Percentiles rank a stretch among this genome's conserved stretches.
Evolutionary conservation across 2,113 vertebrate species (phyloP).

Genomic region (Mormoops blainvillei): DNA sequence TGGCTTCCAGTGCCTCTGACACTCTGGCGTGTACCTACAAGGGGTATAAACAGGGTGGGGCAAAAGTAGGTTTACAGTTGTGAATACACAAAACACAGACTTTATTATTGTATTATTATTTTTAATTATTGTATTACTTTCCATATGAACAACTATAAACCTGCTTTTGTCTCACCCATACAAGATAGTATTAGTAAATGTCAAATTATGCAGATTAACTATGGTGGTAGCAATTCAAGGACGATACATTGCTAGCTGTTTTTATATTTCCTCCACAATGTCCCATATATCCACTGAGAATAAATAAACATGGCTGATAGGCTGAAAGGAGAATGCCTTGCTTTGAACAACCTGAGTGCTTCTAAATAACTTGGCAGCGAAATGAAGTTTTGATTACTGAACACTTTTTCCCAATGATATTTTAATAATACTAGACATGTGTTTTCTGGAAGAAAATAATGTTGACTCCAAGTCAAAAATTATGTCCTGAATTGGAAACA

Average conservation of each 20-base stretch:
- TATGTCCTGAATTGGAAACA: neutral
- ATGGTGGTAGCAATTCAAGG: neutral
- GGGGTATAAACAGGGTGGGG: neutral
- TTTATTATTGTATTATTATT: neutral
- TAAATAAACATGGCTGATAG: neutral
- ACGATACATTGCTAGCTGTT: neutral
- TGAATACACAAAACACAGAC: neutral
- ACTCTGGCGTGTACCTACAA: too few species aligned
- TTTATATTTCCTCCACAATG: neutral
- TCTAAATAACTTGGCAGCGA: neutral
- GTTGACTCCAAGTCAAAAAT: slow-evolving; percentile 25
- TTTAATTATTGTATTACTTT: neutral
- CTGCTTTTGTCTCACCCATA: neutral
- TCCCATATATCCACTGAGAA: neutral
- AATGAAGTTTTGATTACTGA: neutral
- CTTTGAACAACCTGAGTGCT: neutral
- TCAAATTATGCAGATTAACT: neutral
- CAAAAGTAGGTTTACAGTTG: neutral
- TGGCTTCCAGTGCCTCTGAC: too few species aligned
- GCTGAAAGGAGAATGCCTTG: neutral
- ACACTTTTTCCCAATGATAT: neutral
- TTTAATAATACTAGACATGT: slow-evolving; percentile 3
- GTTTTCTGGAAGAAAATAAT: slow-evolving; percentile 30
- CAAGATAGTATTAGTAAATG: neutral
- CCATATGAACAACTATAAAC: neutral